These are phyloP conservation scores for Nerophis lumbriciformis DNA, from an alignment of 2,113 vertebrate genomes.

Conservation along the genomic window DNA sequence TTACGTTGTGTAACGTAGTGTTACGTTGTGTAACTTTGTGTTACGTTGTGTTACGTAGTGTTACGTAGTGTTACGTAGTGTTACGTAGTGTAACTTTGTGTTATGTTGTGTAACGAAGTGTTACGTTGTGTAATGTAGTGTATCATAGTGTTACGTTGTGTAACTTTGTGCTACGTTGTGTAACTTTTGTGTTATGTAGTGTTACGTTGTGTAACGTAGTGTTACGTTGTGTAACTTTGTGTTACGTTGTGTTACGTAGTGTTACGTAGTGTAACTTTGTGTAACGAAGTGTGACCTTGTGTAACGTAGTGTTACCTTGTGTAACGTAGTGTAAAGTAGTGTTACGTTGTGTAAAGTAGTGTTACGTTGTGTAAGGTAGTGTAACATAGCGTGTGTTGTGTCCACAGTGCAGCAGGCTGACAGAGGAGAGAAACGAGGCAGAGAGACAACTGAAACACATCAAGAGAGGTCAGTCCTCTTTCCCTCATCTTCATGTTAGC, in stretches of 20 bases:
- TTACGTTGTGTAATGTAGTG: background rate
- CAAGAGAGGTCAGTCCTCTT: constrained; percentile 69
- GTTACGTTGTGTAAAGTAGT: background rate
- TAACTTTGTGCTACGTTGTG: background rate
- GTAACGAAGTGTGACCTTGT: background rate
- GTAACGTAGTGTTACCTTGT: background rate
- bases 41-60: no score
- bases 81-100: background rate
- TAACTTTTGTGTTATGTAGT: background rate
- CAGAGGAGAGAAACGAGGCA: constrained; percentile 71
- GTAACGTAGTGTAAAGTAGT: background rate
- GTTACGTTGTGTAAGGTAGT: background rate
- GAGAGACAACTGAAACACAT: constrained; percentile 77
- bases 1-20: background rate
- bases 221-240: background rate
- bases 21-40: no score
- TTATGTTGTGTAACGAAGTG: background rate
- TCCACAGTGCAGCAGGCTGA: constrained; percentile 64
- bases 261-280: no score
- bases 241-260: no score
- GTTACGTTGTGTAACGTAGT: background rate
- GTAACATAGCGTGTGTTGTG: background rate
- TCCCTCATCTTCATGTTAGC: background rate
- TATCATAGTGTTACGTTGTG: background rate
- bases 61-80: no score